These are phyloP conservation scores for Drosophila atripex DNA, from an alignment of 2,888 invertebrate species.

Conservation along the genomic window DNA sequence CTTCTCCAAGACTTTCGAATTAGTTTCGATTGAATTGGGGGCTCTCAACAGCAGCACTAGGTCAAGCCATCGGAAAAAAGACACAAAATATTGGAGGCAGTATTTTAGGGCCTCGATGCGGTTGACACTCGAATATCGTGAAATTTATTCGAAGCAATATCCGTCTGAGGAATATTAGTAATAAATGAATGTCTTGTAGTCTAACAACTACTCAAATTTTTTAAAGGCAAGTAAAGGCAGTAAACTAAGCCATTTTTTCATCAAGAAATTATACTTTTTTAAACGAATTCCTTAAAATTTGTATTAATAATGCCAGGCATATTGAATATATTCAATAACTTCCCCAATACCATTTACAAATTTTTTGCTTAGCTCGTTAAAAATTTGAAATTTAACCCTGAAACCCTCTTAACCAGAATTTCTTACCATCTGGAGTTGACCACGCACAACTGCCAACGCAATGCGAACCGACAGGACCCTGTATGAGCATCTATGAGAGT, in stretches of 20 bases:
- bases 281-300: neutral
- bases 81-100: neutral
- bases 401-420: neutral
- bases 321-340: too few species aligned
- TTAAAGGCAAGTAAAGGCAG: too few species aligned
- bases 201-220: neutral
- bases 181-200: neutral
- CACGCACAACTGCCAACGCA: conserved; percentile 36
- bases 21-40: conserved; percentile 48
- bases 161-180: neutral
- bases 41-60: conserved; percentile 32
- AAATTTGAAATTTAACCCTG: conserved; percentile 1
- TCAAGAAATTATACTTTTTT: neutral
- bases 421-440: conserved; percentile 19
- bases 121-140: neutral
- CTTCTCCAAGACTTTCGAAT: conserved; percentile 40
- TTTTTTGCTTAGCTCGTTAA: neutral
- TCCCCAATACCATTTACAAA: too few species aligned
- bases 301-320: too few species aligned
- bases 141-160: neutral
- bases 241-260: neutral
- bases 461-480: conserved; percentile 49
- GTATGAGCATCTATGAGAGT: conserved; percentile 10
- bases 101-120: neutral
- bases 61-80: conserved; percentile 47